Evolutionary conservation across 2,797 vertebrate genomes (phyloP).

Genomic region (Acipenser oxyrinchus): DNA sequence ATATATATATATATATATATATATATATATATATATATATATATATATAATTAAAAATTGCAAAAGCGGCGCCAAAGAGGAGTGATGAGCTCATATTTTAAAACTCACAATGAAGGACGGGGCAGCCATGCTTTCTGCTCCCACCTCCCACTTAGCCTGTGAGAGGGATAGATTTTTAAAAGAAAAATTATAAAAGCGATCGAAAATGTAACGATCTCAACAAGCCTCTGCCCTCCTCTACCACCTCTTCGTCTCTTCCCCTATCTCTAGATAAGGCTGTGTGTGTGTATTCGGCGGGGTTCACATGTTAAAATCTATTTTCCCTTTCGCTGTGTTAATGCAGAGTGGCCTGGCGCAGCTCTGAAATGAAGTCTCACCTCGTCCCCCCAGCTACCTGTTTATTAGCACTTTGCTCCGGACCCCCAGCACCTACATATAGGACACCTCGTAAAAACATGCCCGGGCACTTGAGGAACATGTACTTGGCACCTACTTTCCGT

Average conservation of each 20-base stretch:
- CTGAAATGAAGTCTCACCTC: conserved; percentile 68
- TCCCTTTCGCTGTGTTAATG: conserved; percentile 39
- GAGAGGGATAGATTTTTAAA: conserved; percentile 33
- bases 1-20: too few relatives aligned
- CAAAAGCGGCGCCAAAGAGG: conserved; percentile 54
- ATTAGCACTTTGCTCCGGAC: conserved; percentile 74
- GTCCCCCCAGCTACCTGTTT: conserved; percentile 78
- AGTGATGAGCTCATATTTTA: conserved; percentile 58
- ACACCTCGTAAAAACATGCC: conserved; percentile 89
- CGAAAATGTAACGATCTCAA: conserved; percentile 42
- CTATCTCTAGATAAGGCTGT: conserved; percentile 30
- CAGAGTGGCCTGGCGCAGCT: conserved; percentile 64
- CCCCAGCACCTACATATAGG: conserved; percentile 74
- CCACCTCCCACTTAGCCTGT: conserved; percentile 52
- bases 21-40: conserved; percentile 1
- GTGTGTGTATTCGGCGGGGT: conserved; percentile 31
- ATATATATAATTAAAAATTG: conserved; percentile 24
- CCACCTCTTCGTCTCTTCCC: conserved; percentile 27
- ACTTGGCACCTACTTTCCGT: conserved; percentile 47
- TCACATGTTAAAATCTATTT: conserved; percentile 24
- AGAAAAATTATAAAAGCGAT: conserved; percentile 43
- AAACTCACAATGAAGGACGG: conserved; percentile 53
- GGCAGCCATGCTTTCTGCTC: conserved; percentile 74
- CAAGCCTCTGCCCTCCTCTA: conserved; percentile 29
- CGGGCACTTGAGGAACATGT: conserved; percentile 58